A percentile compares a stretch with the other conserved stretches of the same genome.
Conservation (phyloP, 2,797 vertebrate species). For the Leucoraja ocellata region DNA sequence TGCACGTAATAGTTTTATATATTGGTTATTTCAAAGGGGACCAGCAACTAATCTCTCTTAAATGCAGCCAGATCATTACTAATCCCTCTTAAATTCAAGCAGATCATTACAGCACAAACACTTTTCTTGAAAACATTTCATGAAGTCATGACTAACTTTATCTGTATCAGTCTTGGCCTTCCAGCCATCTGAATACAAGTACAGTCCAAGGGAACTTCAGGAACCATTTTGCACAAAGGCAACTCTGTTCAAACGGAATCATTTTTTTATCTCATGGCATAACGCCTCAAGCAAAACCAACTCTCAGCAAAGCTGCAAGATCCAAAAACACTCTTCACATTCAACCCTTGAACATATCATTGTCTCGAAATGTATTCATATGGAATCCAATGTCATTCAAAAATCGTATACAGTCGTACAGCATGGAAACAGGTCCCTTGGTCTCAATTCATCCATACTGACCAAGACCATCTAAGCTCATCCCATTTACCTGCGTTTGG, state of each 20-base stretch:
- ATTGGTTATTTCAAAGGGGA: background rate
- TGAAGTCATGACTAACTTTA: background rate
- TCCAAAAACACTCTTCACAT: background rate
- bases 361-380: too few relatives aligned
- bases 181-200: background rate
- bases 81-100: too few relatives aligned
- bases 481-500: too few relatives aligned
- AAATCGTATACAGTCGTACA: too few relatives aligned
- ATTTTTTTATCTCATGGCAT: background rate
- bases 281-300: background rate
- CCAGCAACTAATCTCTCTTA: background rate
- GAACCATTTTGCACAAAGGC: background rate
- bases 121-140: background rate
- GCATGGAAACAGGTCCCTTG: too few relatives aligned
- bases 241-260: background rate
- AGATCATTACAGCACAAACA: background rate
- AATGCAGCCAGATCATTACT: too few relatives aligned
- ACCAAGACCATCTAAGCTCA: too few relatives aligned
- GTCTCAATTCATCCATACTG: too few relatives aligned
- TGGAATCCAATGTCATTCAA: too few relatives aligned
- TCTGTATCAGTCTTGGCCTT: background rate
- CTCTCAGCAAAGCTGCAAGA: background rate
- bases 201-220: background rate
- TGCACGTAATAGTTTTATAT: background rate
- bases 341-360: background rate